A percentile compares a stretch with the other conserved stretches of the same genome.
These are phyloP conservation scores for Pseudocheirus occidentalis DNA, from an alignment of 2,797 vertebrate genomes.

Conservation along the genomic window DNA sequence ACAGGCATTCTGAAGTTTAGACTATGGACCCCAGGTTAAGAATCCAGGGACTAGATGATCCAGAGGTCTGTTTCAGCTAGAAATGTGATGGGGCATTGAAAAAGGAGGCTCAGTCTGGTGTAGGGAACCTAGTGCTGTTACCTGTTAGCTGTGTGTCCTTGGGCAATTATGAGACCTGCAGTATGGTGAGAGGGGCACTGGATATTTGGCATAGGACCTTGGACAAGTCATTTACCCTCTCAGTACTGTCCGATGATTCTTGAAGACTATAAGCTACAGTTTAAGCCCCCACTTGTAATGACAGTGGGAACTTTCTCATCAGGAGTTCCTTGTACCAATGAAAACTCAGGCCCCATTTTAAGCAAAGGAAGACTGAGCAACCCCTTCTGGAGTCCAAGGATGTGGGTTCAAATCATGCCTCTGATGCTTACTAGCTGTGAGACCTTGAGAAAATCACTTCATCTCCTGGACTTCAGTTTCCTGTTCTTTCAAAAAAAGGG, in stretches of 20 bases:
- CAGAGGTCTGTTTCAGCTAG: not conserved
- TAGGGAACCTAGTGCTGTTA: not conserved
- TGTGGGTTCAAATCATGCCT: slow-evolving; percentile 5
- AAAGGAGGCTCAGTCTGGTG: not conserved
- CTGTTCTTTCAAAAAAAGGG: not conserved
- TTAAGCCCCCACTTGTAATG: not conserved
- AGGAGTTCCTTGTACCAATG: not conserved
- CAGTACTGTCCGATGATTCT: not conserved
- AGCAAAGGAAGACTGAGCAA: not conserved
- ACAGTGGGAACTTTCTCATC: not conserved
- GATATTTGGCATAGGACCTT: not conserved
- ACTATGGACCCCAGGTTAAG: not conserved
- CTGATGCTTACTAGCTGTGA: not conserved
- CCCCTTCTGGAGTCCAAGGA: slow-evolving; percentile 34
- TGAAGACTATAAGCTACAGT: not conserved
- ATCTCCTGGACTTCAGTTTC: not conserved
- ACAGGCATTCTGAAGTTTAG: not conserved
- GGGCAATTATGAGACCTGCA: not conserved
- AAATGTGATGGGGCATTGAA: not conserved
- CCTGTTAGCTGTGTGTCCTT: not conserved
- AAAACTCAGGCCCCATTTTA: not conserved
- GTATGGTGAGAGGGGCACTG: too few relatives aligned
- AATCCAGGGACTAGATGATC: not conserved
- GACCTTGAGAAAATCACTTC: not conserved
- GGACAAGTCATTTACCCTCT: too few relatives aligned